Conservation (phyloP, 1,140 invertebrate species). For the Drosophila leontia region DNA sequence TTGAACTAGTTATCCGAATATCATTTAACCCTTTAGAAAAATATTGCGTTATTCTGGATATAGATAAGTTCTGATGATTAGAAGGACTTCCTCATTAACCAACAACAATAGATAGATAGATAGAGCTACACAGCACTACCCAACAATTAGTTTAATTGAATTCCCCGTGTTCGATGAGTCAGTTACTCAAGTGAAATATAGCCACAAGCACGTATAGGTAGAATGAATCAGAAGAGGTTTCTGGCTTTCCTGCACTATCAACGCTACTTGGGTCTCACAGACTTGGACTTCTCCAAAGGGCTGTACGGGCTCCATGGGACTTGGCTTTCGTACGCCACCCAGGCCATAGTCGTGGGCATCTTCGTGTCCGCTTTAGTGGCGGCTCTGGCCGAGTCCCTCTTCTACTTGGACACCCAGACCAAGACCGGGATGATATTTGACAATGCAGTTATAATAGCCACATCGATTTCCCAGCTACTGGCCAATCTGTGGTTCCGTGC, state of each 20-base stretch:
- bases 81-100: neutral
- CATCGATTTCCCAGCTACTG: slow-evolving; percentile 34
- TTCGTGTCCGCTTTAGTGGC: slow-evolving; percentile 14
- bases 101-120: neutral
- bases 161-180: neutral
- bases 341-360: slow-evolving; percentile 5
- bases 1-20: neutral
- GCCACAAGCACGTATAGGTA: slow-evolving; percentile 2
- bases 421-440: slow-evolving; percentile 43
- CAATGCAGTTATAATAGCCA: slow-evolving; percentile 41
- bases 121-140: neutral
- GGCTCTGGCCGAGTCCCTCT: slow-evolving; percentile 18
- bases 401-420: slow-evolving; percentile 36
- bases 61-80: neutral
- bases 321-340: slow-evolving; percentile 9
- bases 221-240: slow-evolving; percentile 16
- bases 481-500: slow-evolving; percentile 51
- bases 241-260: slow-evolving; percentile 50
- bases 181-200: slow-evolving; percentile 2
- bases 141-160: slow-evolving; percentile 24
- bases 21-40: neutral
- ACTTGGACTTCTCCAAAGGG: slow-evolving; percentile 23
- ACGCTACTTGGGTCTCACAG: slow-evolving; percentile 49
- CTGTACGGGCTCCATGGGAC: slow-evolving; percentile 27
- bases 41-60: neutral